Conservation (phyloP, 2,888 invertebrate genomes). For the Dioctria linearis region DNA sequence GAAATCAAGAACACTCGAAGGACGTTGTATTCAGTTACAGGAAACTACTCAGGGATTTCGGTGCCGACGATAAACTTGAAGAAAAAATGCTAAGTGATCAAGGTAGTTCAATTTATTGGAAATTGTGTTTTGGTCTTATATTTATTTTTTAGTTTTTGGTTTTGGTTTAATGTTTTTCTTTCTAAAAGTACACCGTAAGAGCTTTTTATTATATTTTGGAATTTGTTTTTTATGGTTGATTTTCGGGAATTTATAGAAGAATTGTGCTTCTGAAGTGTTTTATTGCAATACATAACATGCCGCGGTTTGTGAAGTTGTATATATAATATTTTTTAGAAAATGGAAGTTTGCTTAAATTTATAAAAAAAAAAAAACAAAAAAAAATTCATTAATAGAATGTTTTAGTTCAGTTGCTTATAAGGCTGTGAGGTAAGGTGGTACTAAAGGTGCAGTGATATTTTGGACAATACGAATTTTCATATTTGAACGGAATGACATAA, state of each 20-base stretch:
- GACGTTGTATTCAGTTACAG: constrained; percentile 77
- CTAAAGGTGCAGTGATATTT: too few species aligned
- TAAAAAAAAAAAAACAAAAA: too few species aligned
- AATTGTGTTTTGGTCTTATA: too few species aligned
- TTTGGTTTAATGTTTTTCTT: constrained; percentile 19
- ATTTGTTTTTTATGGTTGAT: not conserved
- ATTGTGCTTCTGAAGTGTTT: constrained; percentile 56
- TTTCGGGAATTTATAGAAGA: not conserved
- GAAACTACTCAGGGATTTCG: constrained; percentile 79
- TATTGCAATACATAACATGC: constrained; percentile 10
- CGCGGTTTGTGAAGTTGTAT: not conserved
- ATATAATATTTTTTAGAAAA: too few species aligned
- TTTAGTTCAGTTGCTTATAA: too few species aligned
- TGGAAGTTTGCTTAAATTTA: too few species aligned
- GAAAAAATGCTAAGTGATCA: constrained; percentile 83
- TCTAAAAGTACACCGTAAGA: constrained; percentile 6
- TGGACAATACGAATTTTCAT: too few species aligned
- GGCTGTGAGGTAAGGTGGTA: too few species aligned
- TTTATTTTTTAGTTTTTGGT: too few species aligned
- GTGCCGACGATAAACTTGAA: constrained; percentile 78
- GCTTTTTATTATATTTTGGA: constrained; percentile 48
- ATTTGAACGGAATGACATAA: too few species aligned
- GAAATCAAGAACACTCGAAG: constrained; percentile 74
- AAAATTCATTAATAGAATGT: too few species aligned
- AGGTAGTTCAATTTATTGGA: constrained; percentile 74